Evolutionary conservation across 1,140 invertebrate species (phyloP).

Genomic region (Drosophila cardini): DNA sequence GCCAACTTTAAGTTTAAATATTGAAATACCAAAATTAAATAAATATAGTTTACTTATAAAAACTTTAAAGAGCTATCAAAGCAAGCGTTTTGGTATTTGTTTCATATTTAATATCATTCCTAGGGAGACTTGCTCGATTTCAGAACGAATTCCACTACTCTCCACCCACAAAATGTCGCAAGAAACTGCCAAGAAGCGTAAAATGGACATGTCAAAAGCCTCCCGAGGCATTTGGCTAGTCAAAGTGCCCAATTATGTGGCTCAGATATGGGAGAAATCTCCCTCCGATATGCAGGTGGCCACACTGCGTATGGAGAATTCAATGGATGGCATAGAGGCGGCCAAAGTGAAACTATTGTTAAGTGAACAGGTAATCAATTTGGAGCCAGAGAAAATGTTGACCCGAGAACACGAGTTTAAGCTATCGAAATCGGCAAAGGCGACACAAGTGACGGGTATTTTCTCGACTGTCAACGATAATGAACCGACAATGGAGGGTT

Average conservation of each 20-base stretch:
- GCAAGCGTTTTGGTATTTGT: neutral
- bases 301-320: constrained; percentile 23
- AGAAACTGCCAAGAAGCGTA: neutral
- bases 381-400: neutral
- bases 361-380: neutral
- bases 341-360: constrained; percentile 11
- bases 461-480: constrained; percentile 2
- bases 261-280: constrained; percentile 10
- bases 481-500: constrained; percentile 7
- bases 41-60: neutral
- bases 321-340: neutral
- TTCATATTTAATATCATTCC: neutral
- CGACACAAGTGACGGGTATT: neutral
- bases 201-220: constrained; percentile 4
- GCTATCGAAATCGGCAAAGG: neutral
- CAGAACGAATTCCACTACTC: neutral
- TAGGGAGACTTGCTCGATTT: neutral
- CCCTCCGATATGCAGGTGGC: constrained; percentile 31
- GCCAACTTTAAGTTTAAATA: neutral
- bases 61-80: neutral
- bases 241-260: constrained; percentile 36
- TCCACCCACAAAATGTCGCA: constrained; percentile 22
- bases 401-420: constrained; percentile 25
- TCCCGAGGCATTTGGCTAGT: constrained; percentile 13
- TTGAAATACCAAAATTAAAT: too few species aligned